Conservation (phyloP, 2,113 vertebrate genomes). For the Chamaea fasciata region DNA sequence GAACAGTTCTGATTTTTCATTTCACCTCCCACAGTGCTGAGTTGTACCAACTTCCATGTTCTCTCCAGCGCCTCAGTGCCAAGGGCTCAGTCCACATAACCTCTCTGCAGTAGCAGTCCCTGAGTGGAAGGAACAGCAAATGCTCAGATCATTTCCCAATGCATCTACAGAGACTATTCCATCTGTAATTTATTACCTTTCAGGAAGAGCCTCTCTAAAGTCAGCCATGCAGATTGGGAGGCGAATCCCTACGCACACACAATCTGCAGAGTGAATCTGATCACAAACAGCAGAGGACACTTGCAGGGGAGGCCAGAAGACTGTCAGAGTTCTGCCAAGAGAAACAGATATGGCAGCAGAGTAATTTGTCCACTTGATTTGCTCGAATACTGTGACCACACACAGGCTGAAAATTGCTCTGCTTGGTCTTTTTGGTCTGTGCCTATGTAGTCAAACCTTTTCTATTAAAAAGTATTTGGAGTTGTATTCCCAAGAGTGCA, state of each 20-base stretch:
- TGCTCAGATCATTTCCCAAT: neutral
- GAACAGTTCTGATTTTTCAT: neutral
- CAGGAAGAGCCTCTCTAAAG: neutral
- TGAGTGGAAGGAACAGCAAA: neutral
- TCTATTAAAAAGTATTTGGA: neutral
- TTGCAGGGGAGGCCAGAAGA: neutral
- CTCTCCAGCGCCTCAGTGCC: neutral
- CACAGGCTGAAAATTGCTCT: neutral
- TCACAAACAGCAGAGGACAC: neutral
- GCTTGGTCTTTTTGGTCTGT: neutral
- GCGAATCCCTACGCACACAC: neutral
- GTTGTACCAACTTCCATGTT: neutral
- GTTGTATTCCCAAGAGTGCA: neutral
- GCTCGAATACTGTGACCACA: constrained; percentile 11
- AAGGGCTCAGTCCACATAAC: neutral
- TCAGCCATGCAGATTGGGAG: neutral
- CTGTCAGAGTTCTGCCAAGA: constrained; percentile 18
- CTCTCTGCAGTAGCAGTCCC: neutral
- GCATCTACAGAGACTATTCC: neutral
- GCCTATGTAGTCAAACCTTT: neutral
- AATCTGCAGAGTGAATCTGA: neutral
- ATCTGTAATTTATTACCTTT: neutral
- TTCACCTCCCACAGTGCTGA: neutral
- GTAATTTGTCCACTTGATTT: constrained; percentile 14
- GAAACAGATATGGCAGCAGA: constrained; percentile 7